Base-by-base conservation (phyloP, 1,140 invertebrate species). In the Eurytemora carolleeae region DNA sequence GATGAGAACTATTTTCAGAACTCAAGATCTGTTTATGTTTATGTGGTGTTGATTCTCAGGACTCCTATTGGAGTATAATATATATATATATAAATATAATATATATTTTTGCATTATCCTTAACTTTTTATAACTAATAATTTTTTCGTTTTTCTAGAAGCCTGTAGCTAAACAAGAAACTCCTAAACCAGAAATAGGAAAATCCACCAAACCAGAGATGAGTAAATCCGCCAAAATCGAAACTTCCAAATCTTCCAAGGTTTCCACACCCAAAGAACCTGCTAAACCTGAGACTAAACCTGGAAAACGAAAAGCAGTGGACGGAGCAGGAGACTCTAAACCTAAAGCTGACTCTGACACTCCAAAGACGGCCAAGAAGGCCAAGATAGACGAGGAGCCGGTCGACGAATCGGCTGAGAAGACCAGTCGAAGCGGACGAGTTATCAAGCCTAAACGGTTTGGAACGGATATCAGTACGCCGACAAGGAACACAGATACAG, bases 391-490 rank as follows among this genome's bases (percentile, higher is more conserved):
- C 19, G n/a, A n/a, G 18, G 3, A 20, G 53, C 21, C 53, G 12
- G 55, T 19, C 31, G 24, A 57, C 24, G 44, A 58, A 61, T 18
- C 21, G 65, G 64, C 54, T 63, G 44, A 68, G 66, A 59, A 53
- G 57, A n/a, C 64, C 63, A 55, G 61, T 63, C 25, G 62, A 26
- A 25, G 65, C 63, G 66, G 68, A 66, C 58, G 66, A 63, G 65
- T 67, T 57, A 53, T 53, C 21, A 65, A 55, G 21, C 64, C 53
- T 2, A 25, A 24, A 63, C 57, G 58, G 44, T 26, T 57, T 57
- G 55, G 18, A 3, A 24, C 59, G 3, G 61, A 59, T 59, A 25
- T 52, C 58, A 22, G n/a, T n/a, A n/a, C n/a, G n/a, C n/a, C n/a
- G n/a, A n/a, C n/a, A n/a, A n/a, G n/a, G n/a, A n/a, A n/a, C n/a